A percentile compares a stretch with the other conserved stretches of the same genome.
Evolutionary conservation across 2,888 invertebrate species (phyloP).

Genomic region (Hanleya hanleyi): DNA sequence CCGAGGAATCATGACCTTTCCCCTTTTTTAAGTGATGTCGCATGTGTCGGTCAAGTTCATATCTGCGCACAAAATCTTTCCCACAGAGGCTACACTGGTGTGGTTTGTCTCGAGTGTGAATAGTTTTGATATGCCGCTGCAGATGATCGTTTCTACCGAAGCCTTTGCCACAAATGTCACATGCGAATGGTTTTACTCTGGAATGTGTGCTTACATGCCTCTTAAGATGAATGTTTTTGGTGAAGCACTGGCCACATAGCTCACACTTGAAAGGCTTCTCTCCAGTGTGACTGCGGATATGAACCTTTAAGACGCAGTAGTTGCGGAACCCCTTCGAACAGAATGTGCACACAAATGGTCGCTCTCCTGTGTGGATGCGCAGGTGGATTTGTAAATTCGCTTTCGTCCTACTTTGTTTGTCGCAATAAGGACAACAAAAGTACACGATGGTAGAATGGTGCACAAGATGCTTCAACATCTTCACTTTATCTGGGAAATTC

Average conservation of each 20-base stretch:
- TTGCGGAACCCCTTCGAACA: slow-evolving; percentile 4
- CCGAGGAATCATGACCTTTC: no score
- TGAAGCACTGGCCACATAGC: slow-evolving; percentile 53
- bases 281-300: slow-evolving; percentile 50
- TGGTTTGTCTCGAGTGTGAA: slow-evolving; percentile 49
- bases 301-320: slow-evolving; percentile 27
- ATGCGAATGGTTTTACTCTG: slow-evolving; percentile 52
- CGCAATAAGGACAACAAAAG: not conserved
- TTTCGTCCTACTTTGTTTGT: not conserved
- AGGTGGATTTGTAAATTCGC: slow-evolving; percentile 1
- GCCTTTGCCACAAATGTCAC: slow-evolving; percentile 49
- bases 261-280: slow-evolving; percentile 53
- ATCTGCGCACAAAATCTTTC: slow-evolving; percentile 55
- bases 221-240: slow-evolving; percentile 57
- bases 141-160: slow-evolving; percentile 55
- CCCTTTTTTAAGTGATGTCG: slow-evolving; percentile 30
- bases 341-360: not conserved
- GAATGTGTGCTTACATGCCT: slow-evolving; percentile 56
- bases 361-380: slow-evolving; percentile 7
- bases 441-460: not conserved
- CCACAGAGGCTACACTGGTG: slow-evolving; percentile 50
- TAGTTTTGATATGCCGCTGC: slow-evolving; percentile 53
- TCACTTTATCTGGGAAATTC: not conserved
- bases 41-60: slow-evolving; percentile 55
- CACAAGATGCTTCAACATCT: not conserved